Evolutionary conservation across 2,888 invertebrate species (phyloP).

Genomic region (Thalpophila matura): DNA sequence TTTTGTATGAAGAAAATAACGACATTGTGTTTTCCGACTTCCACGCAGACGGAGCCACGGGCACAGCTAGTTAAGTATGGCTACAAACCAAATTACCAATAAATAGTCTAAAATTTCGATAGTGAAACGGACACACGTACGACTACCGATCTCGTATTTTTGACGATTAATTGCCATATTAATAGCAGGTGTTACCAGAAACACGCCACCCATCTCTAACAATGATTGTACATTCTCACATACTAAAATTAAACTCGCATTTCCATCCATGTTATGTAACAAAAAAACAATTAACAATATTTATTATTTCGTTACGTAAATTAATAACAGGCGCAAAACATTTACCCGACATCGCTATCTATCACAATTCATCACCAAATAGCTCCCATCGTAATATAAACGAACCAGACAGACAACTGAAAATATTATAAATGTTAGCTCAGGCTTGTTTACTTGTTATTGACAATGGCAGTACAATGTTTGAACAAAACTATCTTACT

Average conservation of each 20-base stretch:
- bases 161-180: no score
- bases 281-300: constrained; percentile 53
- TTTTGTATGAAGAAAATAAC: no score
- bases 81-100: background rate
- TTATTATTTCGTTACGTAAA: constrained; percentile 52
- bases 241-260: constrained; percentile 8
- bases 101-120: background rate
- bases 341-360: constrained; percentile 48
- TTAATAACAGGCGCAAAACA: constrained; percentile 53
- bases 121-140: background rate
- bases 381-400: constrained; percentile 46
- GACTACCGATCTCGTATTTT: no score
- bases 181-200: background rate
- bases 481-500: background rate
- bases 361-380: constrained; percentile 62
- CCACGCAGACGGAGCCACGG: no score
- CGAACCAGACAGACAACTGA: constrained; percentile 47
- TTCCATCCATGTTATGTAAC: constrained; percentile 8
- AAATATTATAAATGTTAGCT: constrained; percentile 51
- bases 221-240: no score
- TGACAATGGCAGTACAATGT: background rate
- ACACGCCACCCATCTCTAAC: background rate
- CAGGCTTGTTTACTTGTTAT: constrained; percentile 23
- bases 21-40: no score
- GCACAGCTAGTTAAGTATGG: no score